Base-by-base conservation (phyloP, 2,113 vertebrate genomes). In the Xerus inauris region DNA sequence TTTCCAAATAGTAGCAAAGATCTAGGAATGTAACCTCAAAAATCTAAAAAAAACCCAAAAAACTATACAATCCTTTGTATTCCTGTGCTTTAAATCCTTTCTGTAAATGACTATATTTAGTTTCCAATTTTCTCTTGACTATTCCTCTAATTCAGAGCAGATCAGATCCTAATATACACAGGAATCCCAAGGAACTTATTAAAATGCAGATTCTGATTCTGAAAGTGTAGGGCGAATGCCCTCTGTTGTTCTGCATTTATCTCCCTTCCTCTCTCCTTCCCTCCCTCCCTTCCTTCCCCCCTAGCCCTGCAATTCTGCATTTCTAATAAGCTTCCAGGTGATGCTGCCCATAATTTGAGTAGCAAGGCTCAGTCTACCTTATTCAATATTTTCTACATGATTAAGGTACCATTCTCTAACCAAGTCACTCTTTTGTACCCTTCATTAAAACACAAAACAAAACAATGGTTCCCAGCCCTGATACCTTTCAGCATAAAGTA, bases 101-200 rank as follows among this genome's bases (percentile, higher is more conserved):
- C 75, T 57, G 42, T 75, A 26, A 95, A 93, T 64, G 3, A 62
- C 10, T 76, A 1, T 42, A 80, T 57, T 94, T 94, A 83, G 54
- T 87, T 26, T 80, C 42, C 42, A 87, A 62, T 30, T 89, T 83
- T 92, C 65, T 92, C 49, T 87, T 84, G 67, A 40, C 54, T 92
- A 59, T 45, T 92, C 24, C 35, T 88, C 69, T 88, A 96, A 91
- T 14, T 42, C 38, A 64, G 1, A 94, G 75, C 13, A 82, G 77
- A 71, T 72, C 80, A 90, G 54, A 54, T 42, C 89, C 67, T 79
- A 87, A 82, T 51, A 57, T 86, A 22, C 35, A 57, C 0, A 91
- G 67, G 30, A 82, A 86, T 82, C 84, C 92, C 28, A 30, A 96
- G 45, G 71, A 94, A 65, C 45, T 85, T 94, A 35, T 75, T 88